A percentile compares a stretch with the other conserved stretches of the same genome.
Conservation (phyloP, 2,888 invertebrate species). For the Cephalotes varians region DNA sequence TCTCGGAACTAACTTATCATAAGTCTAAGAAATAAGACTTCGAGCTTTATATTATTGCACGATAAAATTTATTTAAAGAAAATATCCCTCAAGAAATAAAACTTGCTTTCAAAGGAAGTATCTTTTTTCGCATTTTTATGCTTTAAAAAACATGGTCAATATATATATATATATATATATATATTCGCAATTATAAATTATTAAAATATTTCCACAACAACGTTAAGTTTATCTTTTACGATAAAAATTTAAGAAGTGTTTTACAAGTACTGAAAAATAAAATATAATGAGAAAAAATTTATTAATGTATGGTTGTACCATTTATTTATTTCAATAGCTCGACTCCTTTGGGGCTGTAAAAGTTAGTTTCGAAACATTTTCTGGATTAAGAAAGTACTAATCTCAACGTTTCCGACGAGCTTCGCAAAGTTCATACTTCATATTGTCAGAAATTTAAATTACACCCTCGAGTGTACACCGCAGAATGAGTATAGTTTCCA, state of each 20-base stretch:
- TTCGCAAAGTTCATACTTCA: conserved; percentile 32
- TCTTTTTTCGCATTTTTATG: background rate
- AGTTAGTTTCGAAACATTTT: conserved; percentile 42
- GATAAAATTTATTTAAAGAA: conserved; percentile 42
- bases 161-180: too few relatives aligned
- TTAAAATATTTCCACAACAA: background rate
- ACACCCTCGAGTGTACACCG: conserved; percentile 43
- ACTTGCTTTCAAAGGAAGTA: background rate
- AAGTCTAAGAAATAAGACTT: conserved; percentile 31
- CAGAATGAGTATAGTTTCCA: conserved; percentile 36
- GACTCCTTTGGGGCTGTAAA: conserved; percentile 15
- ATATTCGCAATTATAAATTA: background rate
- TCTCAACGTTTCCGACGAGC: conserved; percentile 34
- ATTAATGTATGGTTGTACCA: background rate
- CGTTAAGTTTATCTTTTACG: background rate
- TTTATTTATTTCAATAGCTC: conserved; percentile 36
- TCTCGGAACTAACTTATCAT: conserved; percentile 18
- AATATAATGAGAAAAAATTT: background rate
- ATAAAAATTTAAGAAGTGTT: background rate
- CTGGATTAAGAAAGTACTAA: conserved; percentile 44
- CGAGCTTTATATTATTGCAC: background rate
- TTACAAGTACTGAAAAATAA: background rate
- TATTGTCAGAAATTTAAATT: conserved; percentile 46
- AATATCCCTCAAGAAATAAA: conserved; percentile 13
- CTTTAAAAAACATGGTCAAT: background rate